Percentiles rank a stretch among this genome's conserved stretches.
Evolutionary conservation across 2,797 vertebrate genomes (phyloP).

Genomic region (Phalloptychus januarius): DNA sequence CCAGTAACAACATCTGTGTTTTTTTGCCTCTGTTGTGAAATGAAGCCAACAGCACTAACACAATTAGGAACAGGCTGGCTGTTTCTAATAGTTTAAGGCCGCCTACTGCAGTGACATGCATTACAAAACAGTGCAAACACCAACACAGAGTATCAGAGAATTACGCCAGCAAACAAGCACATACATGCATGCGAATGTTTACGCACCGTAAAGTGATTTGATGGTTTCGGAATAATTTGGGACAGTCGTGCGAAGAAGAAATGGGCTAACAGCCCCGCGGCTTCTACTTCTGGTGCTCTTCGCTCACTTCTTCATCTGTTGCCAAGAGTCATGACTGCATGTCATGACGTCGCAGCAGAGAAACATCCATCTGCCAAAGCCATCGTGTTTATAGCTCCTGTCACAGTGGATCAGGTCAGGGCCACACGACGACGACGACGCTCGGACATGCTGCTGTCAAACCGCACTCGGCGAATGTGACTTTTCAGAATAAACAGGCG

Average conservation of each 20-base stretch:
- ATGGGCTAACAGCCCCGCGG: neutral
- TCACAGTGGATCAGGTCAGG: neutral
- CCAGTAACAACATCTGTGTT: no score
- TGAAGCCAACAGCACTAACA: neutral
- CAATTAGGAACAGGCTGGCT: neutral
- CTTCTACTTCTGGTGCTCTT: neutral
- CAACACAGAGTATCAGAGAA: neutral
- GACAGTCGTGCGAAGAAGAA: neutral
- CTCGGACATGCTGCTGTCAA: neutral
- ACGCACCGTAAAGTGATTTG: neutral
- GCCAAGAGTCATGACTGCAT: slow-evolving; percentile 3
- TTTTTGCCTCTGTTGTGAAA: neutral
- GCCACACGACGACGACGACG: neutral
- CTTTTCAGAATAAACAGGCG: neutral
- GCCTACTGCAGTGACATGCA: neutral
- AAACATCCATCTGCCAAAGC: neutral
- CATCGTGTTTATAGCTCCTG: neutral
- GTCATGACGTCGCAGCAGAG: neutral
- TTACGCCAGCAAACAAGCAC: neutral
- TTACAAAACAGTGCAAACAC: neutral
- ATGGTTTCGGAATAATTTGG: neutral
- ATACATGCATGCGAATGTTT: neutral
- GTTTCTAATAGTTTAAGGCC: neutral
- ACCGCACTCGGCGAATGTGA: neutral
- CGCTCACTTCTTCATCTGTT: neutral